Percentiles rank a stretch among this genome's conserved stretches.
These are phyloP conservation scores for Lepus timidus DNA, from an alignment of 2,113 vertebrate genomes.

Conservation along the genomic window DNA sequence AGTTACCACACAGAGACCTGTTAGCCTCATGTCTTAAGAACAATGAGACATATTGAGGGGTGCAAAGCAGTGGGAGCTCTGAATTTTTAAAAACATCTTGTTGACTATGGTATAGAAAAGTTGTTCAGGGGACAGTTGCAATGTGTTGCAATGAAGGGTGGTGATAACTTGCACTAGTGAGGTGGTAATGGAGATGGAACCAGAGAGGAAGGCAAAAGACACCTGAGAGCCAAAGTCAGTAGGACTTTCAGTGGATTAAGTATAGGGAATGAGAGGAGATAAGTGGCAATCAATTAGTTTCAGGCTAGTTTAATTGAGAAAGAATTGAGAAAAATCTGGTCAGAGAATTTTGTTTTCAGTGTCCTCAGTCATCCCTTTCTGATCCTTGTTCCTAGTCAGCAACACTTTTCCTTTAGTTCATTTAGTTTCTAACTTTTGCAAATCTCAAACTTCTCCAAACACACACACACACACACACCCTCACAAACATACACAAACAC, in stretches of 20 bases:
- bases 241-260: not conserved
- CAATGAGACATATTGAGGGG: not conserved
- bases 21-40: constrained; percentile 6
- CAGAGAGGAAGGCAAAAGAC: not conserved
- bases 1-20: not conserved
- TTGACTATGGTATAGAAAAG: not conserved
- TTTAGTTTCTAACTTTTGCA: constrained; percentile 24
- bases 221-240: not conserved
- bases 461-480: not conserved
- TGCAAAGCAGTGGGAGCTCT: not conserved
- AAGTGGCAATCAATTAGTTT: not conserved
- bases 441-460: not conserved
- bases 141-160: not conserved
- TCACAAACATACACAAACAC: not conserved
- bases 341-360: not conserved
- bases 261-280: not conserved
- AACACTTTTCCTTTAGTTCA: not conserved
- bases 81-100: constrained; percentile 23
- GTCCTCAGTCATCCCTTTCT: not conserved
- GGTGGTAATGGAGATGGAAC: not conserved
- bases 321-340: not conserved
- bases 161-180: not conserved
- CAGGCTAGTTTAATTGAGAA: not conserved
- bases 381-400: not conserved
- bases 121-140: not conserved